These are phyloP conservation scores for Chelon labrosus DNA, from an alignment of 2,797 vertebrate species.

Conservation along the genomic window DNA sequence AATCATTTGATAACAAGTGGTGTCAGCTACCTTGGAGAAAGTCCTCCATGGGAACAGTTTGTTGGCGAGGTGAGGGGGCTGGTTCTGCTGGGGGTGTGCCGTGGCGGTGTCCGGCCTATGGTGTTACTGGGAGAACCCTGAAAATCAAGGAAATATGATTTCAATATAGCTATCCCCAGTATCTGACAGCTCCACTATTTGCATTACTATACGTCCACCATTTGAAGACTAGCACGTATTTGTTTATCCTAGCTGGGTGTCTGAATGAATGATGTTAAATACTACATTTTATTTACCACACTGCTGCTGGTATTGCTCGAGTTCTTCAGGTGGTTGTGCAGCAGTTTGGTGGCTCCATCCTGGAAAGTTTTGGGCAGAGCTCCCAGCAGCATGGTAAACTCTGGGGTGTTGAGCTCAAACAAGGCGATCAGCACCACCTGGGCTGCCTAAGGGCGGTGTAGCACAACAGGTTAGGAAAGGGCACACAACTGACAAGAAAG, in stretches of 20 bases:
- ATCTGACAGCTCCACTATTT: background rate
- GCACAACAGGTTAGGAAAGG: constrained; percentile 19
- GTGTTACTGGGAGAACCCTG: constrained; percentile 98
- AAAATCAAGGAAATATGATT: constrained; percentile 22
- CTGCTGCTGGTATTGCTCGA: constrained; percentile 91
- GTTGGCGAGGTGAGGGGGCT: constrained; percentile 97
- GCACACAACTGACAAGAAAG: background rate
- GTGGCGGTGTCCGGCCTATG: constrained; percentile 90
- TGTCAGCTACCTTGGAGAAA: constrained; percentile 93
- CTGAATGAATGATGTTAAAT: too few species aligned
- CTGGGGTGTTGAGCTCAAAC: constrained; percentile 97
- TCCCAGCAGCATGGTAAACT: constrained; percentile 99
- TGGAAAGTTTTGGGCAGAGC: constrained; percentile 99
- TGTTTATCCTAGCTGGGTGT: too few species aligned
- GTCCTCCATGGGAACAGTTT: constrained; percentile 96
- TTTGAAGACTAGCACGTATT: too few species aligned
- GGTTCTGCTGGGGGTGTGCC: constrained; percentile 93
- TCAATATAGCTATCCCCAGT: background rate
- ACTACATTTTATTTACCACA: constrained; percentile 83
- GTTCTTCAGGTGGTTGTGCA: constrained; percentile 98
- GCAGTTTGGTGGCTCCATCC: constrained; percentile 97
- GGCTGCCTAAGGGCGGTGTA: constrained; percentile 87
- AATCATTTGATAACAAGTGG: background rate
- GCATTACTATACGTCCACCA: background rate
- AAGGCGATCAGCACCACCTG: constrained; percentile 96